Percentiles rank a stretch among this genome's conserved stretches.
Evolutionary conservation across 2,888 invertebrate genomes (phyloP).

Genomic region (Bedellia somnulentella): DNA sequence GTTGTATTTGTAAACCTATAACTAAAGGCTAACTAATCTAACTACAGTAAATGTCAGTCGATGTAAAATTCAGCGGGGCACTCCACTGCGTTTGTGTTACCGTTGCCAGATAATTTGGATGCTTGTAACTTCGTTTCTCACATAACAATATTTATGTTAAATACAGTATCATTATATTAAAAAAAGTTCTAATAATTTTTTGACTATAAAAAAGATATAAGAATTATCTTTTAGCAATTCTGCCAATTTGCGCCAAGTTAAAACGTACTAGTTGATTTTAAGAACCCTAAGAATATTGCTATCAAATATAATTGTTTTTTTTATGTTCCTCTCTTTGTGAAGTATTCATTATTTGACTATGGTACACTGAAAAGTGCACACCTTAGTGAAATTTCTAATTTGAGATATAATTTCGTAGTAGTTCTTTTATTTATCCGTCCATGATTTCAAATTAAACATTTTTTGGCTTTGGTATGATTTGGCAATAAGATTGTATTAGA

Average conservation of each 20-base stretch:
- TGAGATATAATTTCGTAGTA: too few relatives aligned
- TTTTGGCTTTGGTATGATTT: neutral
- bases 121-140: neutral
- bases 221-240: too few relatives aligned
- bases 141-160: neutral
- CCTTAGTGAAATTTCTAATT: too few relatives aligned
- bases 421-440: too few relatives aligned
- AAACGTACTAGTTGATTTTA: too few relatives aligned
- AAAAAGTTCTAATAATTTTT: neutral
- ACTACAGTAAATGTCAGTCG: slow-evolving; percentile 57
- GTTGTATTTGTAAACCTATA: slow-evolving; percentile 21
- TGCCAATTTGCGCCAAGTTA: too few relatives aligned
- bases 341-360: too few relatives aligned
- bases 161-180: slow-evolving; percentile 12
- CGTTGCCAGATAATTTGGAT: neutral
- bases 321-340: too few relatives aligned
- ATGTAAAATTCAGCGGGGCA: slow-evolving; percentile 49
- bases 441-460: neutral
- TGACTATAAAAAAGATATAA: neutral
- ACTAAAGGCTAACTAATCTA: slow-evolving; percentile 28
- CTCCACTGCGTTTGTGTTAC: slow-evolving; percentile 13
- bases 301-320: too few relatives aligned
- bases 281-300: too few relatives aligned
- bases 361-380: too few relatives aligned
- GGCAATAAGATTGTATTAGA: neutral